These are phyloP conservation scores for Astropecten irregularis DNA, from an alignment of 53 echinoderm and acorn worm genomes.

Conservation along the genomic window DNA sequence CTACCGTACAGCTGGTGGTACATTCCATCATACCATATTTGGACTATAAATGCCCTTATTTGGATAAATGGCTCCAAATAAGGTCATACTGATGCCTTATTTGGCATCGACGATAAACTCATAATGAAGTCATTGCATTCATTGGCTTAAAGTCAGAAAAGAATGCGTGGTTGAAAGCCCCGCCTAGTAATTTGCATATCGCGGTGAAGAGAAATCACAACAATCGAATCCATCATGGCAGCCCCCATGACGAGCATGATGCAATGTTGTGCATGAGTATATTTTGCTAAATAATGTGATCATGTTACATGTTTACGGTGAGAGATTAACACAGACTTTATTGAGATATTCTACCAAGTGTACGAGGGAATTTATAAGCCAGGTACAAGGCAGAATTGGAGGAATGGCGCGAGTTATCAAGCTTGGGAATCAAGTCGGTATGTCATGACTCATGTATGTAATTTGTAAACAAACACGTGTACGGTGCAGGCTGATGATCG, in stretches of 20 bases:
- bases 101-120: background rate
- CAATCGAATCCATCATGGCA: slow-evolving; percentile 37
- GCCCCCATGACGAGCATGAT: slow-evolving; percentile 30
- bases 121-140: slow-evolving; percentile 1
- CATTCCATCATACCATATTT: slow-evolving; percentile 52
- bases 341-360: background rate
- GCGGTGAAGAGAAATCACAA: slow-evolving; percentile 15
- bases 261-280: slow-evolving; percentile 11
- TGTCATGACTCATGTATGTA: no score
- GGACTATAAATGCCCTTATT: slow-evolving; percentile 32
- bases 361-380: background rate
- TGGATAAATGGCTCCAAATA: slow-evolving; percentile 14
- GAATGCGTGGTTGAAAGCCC: slow-evolving; percentile 26
- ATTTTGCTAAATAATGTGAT: background rate
- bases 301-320: background rate
- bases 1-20: slow-evolving; percentile 12
- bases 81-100: slow-evolving; percentile 16
- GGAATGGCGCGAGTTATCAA: slow-evolving; percentile 30
- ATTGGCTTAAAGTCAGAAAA: slow-evolving; percentile 76
- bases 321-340: background rate
- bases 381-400: background rate
- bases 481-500: no score
- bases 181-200: slow-evolving; percentile 40
- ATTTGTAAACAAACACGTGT: no score
- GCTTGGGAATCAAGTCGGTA: background rate